Base-by-base conservation (phyloP, 2,113 vertebrate species). In the Pelmatolapia mariae region DNA sequence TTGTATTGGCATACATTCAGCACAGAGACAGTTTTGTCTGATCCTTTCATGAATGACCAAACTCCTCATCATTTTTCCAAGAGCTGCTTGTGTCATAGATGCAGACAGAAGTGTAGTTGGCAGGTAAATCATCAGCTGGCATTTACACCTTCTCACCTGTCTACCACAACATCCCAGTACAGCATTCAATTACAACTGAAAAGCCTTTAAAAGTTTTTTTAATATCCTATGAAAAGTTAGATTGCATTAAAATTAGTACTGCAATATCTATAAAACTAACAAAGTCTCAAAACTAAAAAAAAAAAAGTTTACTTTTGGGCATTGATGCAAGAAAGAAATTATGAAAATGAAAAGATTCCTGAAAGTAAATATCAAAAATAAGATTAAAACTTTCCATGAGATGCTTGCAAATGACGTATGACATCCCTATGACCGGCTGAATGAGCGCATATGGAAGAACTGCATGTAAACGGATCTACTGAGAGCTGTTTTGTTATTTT, bases 91-190 rank as follows among this genome's bases (percentile, higher is more conserved):
- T 73, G 40, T 47, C 22, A 45, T 11, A 0, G 22, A 18, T 29
- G 40, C 7, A 76, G 15, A 45, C 15, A 11, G 24, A 47, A 29
- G 15, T 1, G 3, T 11, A 26, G 40, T 3, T 5, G 40, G 18
- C 40, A 26, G 22, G 22, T 7, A 43, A 73, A 45, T 1, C 0
- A 47, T 76, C 68, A 73, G 15, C 10, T 50, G 24, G 16, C 16
- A 11, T 76, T 76, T 15, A 19, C 15, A 47, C 1, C 57, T 29
- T 5, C 26, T 38, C 66, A 71, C 66, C 38, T 10, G n/a, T 24
- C 38, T 26, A 26, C 38, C 22, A 24, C 66, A 24, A 45, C 4
- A 73, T 1, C 13, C 13, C 13, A 10, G 13, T 73, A 26, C 0
- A 73, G 12, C 66, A 10, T 0, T 71, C 66, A 68, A 2, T 3